Evolutionary conservation across 2,797 vertebrate genomes (phyloP).

Genomic region (Taenioides sp.): DNA sequence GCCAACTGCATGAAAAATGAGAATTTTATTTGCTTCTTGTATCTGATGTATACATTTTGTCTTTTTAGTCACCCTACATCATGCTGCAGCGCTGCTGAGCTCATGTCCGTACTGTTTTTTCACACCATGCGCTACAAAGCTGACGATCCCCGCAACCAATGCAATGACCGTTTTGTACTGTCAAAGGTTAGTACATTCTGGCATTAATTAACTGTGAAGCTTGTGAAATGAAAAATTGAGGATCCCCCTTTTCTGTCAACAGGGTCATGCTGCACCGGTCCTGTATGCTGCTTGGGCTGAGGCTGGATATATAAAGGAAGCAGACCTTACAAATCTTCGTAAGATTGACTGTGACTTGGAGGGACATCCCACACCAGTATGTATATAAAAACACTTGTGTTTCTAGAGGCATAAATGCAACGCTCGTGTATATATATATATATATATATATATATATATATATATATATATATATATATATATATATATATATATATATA

Average conservation of each 20-base stretch:
- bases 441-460: no score
- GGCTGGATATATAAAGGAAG: constrained; percentile 75
- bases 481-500: no score
- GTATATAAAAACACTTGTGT: constrained; percentile 16
- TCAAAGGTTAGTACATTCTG: constrained; percentile 78
- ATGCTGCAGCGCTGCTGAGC: constrained; percentile 88
- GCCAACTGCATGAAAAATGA: constrained; percentile 16
- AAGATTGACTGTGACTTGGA: constrained; percentile 82
- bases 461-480: no score
- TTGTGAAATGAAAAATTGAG: not conserved
- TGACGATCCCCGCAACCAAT: constrained; percentile 78
- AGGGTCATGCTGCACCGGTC: constrained; percentile 80
- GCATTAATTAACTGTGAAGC: fast-evolving
- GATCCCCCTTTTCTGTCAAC: no score
- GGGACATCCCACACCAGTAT: constrained; percentile 83
- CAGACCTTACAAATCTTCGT: constrained; percentile 79
- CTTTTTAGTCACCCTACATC: constrained; percentile 83
- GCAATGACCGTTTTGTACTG: constrained; percentile 87
- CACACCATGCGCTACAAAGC: constrained; percentile 87
- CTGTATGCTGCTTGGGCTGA: constrained; percentile 85
- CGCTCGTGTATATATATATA: no score
- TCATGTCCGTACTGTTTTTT: constrained; percentile 90
- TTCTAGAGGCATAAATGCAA: not conserved
- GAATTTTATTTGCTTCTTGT: constrained; percentile 20
- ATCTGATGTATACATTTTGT: constrained; percentile 4